Percentiles rank a stretch among this genome's conserved stretches.
These are phyloP conservation scores for Neosilurus mollespiculum DNA, from an alignment of 2,797 vertebrate species.

Conservation along the genomic window DNA sequence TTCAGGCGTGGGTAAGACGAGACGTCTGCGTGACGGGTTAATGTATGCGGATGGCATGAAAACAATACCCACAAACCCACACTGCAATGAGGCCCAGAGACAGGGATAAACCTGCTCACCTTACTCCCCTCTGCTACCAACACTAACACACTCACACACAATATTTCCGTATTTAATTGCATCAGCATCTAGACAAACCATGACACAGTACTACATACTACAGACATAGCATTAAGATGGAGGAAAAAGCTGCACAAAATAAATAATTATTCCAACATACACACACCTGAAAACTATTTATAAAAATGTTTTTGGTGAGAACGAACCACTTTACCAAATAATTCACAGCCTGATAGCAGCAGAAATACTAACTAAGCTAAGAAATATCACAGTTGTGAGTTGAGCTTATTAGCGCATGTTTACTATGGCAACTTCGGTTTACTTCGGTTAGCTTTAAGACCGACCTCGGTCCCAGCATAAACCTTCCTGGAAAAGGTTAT, in stretches of 20 bases:
- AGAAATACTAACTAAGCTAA: background rate
- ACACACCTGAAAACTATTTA: too few relatives aligned
- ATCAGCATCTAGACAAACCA: background rate
- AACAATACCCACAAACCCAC: constrained; percentile 66
- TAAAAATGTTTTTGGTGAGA: background rate
- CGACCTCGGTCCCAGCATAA: constrained; percentile 4
- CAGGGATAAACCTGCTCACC: constrained; percentile 56
- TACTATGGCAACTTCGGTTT: background rate
- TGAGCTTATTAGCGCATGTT: background rate
- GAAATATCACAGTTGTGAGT: background rate
- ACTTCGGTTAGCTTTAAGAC: background rate
- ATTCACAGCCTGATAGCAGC: background rate
- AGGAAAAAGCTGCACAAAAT: background rate
- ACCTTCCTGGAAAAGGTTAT: background rate
- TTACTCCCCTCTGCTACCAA: constrained; percentile 39
- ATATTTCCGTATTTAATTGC: background rate
- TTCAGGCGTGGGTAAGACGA: constrained; percentile 70
- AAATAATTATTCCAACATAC: too few relatives aligned
- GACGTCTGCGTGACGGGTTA: constrained; percentile 73
- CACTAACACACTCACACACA: constrained; percentile 14
- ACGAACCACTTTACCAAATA: background rate
- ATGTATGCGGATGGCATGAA: constrained; percentile 78
- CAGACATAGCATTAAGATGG: background rate
- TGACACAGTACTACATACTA: background rate
- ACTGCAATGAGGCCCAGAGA: constrained; percentile 55